These are phyloP conservation scores for Nasonia vitripennis DNA, from an alignment of 1,140 invertebrate genomes.

Conservation along the genomic window DNA sequence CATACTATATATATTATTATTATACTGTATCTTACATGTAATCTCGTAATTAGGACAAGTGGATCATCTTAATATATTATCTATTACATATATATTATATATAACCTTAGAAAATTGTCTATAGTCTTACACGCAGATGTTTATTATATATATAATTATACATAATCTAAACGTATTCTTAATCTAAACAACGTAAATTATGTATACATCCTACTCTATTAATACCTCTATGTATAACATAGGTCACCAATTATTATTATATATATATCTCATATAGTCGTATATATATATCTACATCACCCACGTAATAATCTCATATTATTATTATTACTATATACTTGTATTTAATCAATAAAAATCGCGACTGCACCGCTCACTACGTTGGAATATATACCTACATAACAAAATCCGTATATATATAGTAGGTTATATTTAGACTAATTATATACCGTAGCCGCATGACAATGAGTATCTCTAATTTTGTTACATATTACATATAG, in stretches of 20 bases:
- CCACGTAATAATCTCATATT: constrained; percentile 35
- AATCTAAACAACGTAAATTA: constrained; percentile 16
- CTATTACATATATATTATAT: neutral
- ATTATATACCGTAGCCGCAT: constrained; percentile 43
- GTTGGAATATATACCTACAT: neutral
- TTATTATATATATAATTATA: constrained; percentile 7
- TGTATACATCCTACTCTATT: constrained; percentile 5
- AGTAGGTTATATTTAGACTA: constrained; percentile 45
- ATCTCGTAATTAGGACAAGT: constrained; percentile 31
- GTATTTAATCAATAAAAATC: constrained; percentile 13
- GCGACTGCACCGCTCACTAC: constrained; percentile 41
- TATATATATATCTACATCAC: constrained; percentile 24
- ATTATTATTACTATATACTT: neutral
- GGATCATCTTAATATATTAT: neutral
- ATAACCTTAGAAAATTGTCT: constrained; percentile 22
- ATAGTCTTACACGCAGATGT: constrained; percentile 19
- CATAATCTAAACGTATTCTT: constrained; percentile 17
- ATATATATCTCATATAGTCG: constrained; percentile 36
- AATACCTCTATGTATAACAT: constrained; percentile 35
- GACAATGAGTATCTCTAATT: constrained; percentile 40
- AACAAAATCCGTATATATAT: constrained; percentile 30
- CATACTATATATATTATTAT: neutral
- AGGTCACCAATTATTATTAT: constrained; percentile 8
- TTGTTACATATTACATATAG: constrained; percentile 19
- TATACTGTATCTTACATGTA: constrained; percentile 25